phyloP scores from a whole-genome alignment of 2,113 vertebrate species.

The Cnemophilus loriae region DNA sequence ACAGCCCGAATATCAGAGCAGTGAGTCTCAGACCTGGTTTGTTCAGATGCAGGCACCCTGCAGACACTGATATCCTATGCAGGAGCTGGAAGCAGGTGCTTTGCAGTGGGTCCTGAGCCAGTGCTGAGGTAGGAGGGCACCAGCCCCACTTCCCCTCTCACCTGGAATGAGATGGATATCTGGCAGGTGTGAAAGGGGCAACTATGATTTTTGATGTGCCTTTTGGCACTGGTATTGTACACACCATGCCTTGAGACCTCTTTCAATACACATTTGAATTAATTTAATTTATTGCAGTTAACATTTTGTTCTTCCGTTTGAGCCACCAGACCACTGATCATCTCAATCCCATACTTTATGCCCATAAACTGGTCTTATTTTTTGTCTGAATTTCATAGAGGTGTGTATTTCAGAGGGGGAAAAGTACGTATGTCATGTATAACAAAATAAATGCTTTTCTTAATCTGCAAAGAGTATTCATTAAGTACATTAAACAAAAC shows the following conservation, averaged over 20 bases:
- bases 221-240: not conserved
- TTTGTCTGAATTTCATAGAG: not conserved
- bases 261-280: not conserved
- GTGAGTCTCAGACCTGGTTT: not conserved
- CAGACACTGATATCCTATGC: rapidly evolving
- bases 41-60: not conserved
- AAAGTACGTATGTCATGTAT: not conserved
- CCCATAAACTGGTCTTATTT: not conserved
- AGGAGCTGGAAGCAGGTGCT: not conserved
- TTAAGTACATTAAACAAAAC: not conserved
- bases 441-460: not conserved
- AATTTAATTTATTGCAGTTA: not conserved
- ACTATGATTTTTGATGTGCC: not conserved
- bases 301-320: not conserved
- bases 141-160: not conserved
- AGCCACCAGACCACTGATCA: not conserved
- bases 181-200: not conserved
- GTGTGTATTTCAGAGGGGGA: not conserved
- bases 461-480: not conserved
- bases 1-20: not conserved
- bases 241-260: not conserved
- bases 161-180: not conserved
- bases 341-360: not conserved
- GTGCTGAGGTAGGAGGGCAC: rapidly evolving
- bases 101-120: not conserved